A percentile compares a stretch with the other conserved stretches of the same genome.
phyloP scores from a whole-genome alignment of 2,113 vertebrate genomes.

The Paramormyrops kingsleyae region DNA sequence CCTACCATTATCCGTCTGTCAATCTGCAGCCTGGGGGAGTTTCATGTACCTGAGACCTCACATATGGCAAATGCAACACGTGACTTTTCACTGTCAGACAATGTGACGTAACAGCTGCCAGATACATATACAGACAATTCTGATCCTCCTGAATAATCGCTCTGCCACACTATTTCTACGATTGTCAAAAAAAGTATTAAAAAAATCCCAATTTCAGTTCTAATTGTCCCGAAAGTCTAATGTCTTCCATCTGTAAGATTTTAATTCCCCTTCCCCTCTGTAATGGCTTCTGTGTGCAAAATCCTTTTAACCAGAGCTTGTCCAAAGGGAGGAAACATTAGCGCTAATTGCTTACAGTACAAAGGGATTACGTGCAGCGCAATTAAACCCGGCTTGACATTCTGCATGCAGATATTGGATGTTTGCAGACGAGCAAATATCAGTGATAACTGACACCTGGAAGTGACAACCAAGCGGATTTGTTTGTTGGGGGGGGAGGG shows the following conservation, averaged over 20 bases:
- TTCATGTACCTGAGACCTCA: neutral
- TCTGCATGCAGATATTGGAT: constrained; percentile 20
- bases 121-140: neutral
- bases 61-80: neutral
- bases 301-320: constrained; percentile 9
- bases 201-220: neutral
- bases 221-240: neutral
- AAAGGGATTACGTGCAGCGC: neutral
- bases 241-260: constrained; percentile 9
- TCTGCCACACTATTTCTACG: neutral
- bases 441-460: constrained; percentile 35
- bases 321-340: neutral
- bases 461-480: neutral
- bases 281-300: neutral
- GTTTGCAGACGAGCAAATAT: constrained; percentile 25
- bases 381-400: neutral
- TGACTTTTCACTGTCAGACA: neutral
- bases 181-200: neutral
- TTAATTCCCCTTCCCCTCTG: constrained; percentile 5
- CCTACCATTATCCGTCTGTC: neutral
- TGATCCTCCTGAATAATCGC: neutral
- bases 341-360: neutral
- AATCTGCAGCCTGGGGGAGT: neutral
- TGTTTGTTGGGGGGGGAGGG: neutral
- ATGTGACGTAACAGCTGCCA: neutral